Evolutionary conservation across 2,113 vertebrate genomes (phyloP), one percentile per base, ranked within the genome.

Genomic region (Natator depressus): DNA sequence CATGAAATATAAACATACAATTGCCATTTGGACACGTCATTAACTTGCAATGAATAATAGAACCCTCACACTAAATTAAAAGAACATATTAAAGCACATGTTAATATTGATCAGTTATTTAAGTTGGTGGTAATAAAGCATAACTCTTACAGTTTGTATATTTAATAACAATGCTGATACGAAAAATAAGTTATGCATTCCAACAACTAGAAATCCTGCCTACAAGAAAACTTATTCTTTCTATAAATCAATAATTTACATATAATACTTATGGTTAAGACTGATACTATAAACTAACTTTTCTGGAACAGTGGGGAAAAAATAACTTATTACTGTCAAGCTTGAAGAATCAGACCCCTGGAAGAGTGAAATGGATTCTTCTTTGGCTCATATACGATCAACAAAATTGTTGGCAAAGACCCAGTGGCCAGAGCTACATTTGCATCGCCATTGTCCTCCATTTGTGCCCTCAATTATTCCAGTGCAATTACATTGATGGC

Each of bases 201-300:
- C 49, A 22, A 2, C 54, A 90, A 91, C 14, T 3, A 62, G 38
- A 72, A 82, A 80, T 85, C 8, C 3, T 17, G 62, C 89, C 7
- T 42, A 87, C 1, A 1, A 47, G 10, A 93, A 85, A 24, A 65
- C 51, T n/a, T 92, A 0, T 80, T 76, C 4, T 50, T 69, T 69
- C 65, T 69, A 38, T 38, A 69, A 69, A 69, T 20, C 65, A 69
- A n/a, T 69, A n/a, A 38, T n/a, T 38, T 89, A 80, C 81, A 35
- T 12, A 0, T 54, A 93, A 17, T 0, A 62, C 46, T 51, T 80
- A 0, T 5, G 35, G 17, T 90, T 93, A 75, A 69, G 12, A 79
- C 16, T 65, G 65, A 87, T 95, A 22, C 10, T 35, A 1, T 65
- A 81, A 50, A 47, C 53, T 14, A 50, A 6, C 1, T 76, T n/a